phyloP scores from a whole-genome alignment of 2,797 vertebrate genomes.

The Pantherophis alleghaniensis region DNA sequence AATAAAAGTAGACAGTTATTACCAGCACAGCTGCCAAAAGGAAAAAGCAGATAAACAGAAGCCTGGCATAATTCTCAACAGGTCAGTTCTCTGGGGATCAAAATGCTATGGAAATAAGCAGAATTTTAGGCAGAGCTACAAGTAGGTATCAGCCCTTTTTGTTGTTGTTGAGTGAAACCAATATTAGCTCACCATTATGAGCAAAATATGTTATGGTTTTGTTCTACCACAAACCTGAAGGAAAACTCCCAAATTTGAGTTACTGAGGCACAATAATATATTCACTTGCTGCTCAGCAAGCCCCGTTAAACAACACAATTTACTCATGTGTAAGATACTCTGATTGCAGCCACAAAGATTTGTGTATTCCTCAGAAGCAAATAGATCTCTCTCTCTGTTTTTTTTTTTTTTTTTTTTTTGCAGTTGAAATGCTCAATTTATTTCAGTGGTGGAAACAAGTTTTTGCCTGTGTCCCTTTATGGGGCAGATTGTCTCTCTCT shows the following conservation, averaged over 20 bases:
- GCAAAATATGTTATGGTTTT: not conserved
- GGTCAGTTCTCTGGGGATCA: constrained; percentile 24
- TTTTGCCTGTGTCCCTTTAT: not conserved
- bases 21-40: constrained; percentile 48
- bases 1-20: constrained; percentile 60
- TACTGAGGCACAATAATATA: not conserved
- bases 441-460: not conserved
- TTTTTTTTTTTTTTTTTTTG: not conserved
- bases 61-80: constrained; percentile 11
- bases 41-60: constrained; percentile 37
- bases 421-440: not conserved
- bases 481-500: not conserved
- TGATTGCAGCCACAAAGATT: not conserved
- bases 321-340: not conserved
- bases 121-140: constrained; percentile 24
- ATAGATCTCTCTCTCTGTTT: not conserved
- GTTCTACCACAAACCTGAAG: not conserved
- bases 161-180: not conserved
- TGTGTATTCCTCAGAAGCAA: not conserved
- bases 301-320: not conserved
- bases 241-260: not conserved
- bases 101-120: constrained; percentile 17
- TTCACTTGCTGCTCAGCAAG: not conserved
- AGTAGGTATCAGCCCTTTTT: not conserved
- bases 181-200: not conserved